These are phyloP conservation scores for Hirtodrosophila cameraria DNA, from an alignment of 2,888 invertebrate genomes.

Conservation along the genomic window DNA sequence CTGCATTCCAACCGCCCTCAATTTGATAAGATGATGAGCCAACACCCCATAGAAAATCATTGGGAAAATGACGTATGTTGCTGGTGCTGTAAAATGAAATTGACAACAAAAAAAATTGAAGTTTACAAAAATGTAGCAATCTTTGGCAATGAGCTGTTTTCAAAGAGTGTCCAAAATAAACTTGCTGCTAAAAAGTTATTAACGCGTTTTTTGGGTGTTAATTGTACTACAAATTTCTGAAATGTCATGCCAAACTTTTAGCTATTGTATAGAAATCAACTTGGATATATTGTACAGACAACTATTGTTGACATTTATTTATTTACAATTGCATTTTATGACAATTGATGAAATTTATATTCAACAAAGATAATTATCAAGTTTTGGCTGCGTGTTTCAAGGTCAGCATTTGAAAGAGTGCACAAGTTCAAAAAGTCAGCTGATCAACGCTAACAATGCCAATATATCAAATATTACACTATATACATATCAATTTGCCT, in stretches of 20 bases:
- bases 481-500: too few relatives aligned
- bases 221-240: conserved; percentile 21
- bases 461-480: not conserved
- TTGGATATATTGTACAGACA: conserved; percentile 34
- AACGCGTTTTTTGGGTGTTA: conserved; percentile 18
- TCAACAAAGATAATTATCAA: conserved; percentile 14
- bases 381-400: conserved; percentile 10
- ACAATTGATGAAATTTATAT: not conserved
- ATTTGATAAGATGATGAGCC: conserved; percentile 84
- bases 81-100: conserved; percentile 39
- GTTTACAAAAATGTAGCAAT: conserved; percentile 6
- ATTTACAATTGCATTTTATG: conserved; percentile 28
- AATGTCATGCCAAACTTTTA: conserved; percentile 22
- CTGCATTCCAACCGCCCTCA: conserved; percentile 83
- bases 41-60: conserved; percentile 83
- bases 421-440: conserved; percentile 4
- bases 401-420: conserved; percentile 20
- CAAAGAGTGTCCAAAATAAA: too few relatives aligned
- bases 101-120: not conserved
- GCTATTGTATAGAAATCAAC: conserved; percentile 7
- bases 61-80: conserved; percentile 79
- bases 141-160: conserved; percentile 11
- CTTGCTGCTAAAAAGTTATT: not conserved
- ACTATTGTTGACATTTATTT: conserved; percentile 27
- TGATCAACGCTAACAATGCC: not conserved